Conservation (phyloP, 2,113 vertebrate genomes). For the Poicephalus gulielmi region DNA sequence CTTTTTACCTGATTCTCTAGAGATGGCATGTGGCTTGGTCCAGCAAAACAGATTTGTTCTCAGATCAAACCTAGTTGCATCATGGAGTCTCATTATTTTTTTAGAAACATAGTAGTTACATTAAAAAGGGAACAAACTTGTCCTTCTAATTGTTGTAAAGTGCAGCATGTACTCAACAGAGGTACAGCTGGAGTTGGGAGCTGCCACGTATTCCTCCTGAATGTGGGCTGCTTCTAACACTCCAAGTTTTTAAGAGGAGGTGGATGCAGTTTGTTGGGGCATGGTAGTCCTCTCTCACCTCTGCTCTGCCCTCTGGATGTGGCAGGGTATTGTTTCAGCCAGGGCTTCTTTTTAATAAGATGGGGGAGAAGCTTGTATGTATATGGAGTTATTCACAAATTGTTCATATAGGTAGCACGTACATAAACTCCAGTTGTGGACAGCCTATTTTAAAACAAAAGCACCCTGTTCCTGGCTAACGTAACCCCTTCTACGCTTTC, state of each 20-base stretch:
- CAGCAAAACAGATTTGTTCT: neutral
- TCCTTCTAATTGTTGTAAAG: neutral
- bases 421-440: neutral
- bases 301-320: neutral
- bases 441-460: neutral
- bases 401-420: neutral
- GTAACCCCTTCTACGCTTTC: neutral
- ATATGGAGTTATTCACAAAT: neutral
- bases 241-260: neutral
- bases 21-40: neutral
- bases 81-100: neutral
- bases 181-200: neutral
- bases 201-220: rapidly evolving
- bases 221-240: rapidly evolving
- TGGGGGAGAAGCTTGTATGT: neutral
- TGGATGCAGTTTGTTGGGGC: neutral
- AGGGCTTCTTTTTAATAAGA: neutral
- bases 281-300: neutral
- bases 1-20: neutral
- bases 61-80: neutral
- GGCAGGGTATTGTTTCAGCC: neutral
- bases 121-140: neutral
- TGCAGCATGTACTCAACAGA: neutral
- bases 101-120: neutral
- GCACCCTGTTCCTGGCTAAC: neutral